Conservation (phyloP, 2,888 invertebrate genomes). For the Phalangium opilio region DNA sequence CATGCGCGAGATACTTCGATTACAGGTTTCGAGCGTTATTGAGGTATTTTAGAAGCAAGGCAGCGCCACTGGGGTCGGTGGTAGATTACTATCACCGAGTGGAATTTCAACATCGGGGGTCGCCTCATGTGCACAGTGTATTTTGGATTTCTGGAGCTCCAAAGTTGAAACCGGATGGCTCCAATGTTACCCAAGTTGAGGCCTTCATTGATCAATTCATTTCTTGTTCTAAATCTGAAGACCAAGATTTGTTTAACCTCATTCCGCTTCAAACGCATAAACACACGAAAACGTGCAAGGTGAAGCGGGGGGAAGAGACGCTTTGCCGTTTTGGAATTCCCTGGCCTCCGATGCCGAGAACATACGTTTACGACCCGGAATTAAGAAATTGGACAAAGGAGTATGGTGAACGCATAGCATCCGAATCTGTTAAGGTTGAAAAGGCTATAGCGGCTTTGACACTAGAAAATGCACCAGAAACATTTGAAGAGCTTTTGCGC, state of each 20-base stretch:
- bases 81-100: neutral
- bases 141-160: neutral
- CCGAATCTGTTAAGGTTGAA: too few relatives aligned
- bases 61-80: neutral
- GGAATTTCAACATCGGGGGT: slow-evolving; percentile 1
- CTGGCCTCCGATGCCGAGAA: neutral
- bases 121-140: slow-evolving; percentile 1
- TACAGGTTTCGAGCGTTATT: slow-evolving; percentile 15
- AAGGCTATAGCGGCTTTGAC: too few relatives aligned
- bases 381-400: too few relatives aligned
- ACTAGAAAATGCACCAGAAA: too few relatives aligned
- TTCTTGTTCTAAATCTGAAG: too few relatives aligned
- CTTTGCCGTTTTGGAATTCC: slow-evolving; percentile 6
- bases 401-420: too few relatives aligned
- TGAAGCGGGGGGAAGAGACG: slow-evolving; percentile 1
- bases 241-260: too few relatives aligned
- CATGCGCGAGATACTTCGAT: slow-evolving; percentile 21
- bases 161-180: neutral
- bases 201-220: too few relatives aligned
- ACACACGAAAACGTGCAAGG: slow-evolving; percentile 7
- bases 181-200: neutral
- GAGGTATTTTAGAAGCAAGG: neutral
- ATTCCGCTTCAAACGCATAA: slow-evolving; percentile 3
- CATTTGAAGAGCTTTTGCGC: too few relatives aligned
- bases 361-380: slow-evolving; percentile 2